Conservation (phyloP, 2,888 invertebrate genomes). For the Margaritifera margaritifera region DNA sequence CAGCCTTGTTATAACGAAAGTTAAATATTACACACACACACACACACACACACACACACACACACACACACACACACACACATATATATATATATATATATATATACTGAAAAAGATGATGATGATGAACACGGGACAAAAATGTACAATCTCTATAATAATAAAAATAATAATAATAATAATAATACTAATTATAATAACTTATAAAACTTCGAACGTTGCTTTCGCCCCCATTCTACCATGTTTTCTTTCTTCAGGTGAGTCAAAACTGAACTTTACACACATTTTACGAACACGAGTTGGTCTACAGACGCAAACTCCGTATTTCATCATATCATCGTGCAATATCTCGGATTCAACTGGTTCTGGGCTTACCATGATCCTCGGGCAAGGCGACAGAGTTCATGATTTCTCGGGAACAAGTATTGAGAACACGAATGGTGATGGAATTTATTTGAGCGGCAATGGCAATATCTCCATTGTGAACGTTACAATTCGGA, state of each 20-base stretch:
- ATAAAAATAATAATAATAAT: too few species aligned
- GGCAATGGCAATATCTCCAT: not conserved
- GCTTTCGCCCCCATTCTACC: too few species aligned
- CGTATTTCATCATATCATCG: not conserved
- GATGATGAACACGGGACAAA: too few species aligned
- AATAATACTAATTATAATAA: too few species aligned
- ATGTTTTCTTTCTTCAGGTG: not conserved
- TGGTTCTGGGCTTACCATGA: not conserved
- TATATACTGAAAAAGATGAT: too few species aligned
- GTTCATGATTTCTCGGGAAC: not conserved
- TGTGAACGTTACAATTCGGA: constrained; percentile 1
- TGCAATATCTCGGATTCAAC: constrained; percentile 3
- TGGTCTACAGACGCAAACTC: not conserved
- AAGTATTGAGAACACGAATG: not conserved
- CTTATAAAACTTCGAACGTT: too few species aligned
- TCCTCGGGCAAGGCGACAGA: not conserved
- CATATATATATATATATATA: too few species aligned
- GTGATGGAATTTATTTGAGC: not conserved
- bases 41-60: too few species aligned
- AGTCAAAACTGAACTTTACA: not conserved
- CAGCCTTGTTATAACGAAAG: too few species aligned
- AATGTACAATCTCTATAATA: too few species aligned
- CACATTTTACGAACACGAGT: not conserved
- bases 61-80: too few species aligned
- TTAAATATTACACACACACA: too few species aligned